A percentile compares a stretch with the other conserved stretches of the same genome.
Conservation (phyloP, 2,797 vertebrate species). For the Schizothorax lantsangensis region DNA sequence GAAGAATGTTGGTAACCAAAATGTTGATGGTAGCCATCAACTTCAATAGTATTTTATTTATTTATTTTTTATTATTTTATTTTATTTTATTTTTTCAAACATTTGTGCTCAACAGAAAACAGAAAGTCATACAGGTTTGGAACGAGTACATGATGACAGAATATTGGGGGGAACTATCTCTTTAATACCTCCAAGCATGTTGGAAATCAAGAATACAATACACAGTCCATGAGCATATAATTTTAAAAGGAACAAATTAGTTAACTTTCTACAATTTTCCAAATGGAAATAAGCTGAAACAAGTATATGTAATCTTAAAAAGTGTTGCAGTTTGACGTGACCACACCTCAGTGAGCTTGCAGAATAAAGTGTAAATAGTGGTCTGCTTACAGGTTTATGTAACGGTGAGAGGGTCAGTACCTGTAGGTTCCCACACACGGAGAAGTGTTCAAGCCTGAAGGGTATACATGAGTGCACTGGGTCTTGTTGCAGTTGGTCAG, state of each 20-base stretch:
- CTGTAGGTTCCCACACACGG: conserved; percentile 32
- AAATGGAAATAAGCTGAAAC: not conserved
- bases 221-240: not conserved
- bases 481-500: conserved; percentile 15
- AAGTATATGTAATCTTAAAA: not conserved
- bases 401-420: conserved; percentile 41
- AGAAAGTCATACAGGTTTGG: not conserved
- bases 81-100: no score
- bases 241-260: not conserved
- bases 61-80: no score
- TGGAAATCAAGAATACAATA: not conserved
- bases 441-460: conserved; percentile 15
- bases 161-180: not conserved
- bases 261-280: not conserved
- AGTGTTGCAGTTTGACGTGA: not conserved
- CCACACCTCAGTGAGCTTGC: conserved; percentile 12
- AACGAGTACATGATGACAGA: not conserved
- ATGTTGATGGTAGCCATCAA: no score
- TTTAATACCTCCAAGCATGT: not conserved
- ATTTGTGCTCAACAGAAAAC: no score
- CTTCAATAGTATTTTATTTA: no score
- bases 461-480: conserved; percentile 15
- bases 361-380: conserved; percentile 30
- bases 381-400: not conserved
- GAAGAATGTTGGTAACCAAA: no score